Evolutionary conservation across 2,797 vertebrate species (phyloP).

Genomic region (Scleropages formosus): DNA sequence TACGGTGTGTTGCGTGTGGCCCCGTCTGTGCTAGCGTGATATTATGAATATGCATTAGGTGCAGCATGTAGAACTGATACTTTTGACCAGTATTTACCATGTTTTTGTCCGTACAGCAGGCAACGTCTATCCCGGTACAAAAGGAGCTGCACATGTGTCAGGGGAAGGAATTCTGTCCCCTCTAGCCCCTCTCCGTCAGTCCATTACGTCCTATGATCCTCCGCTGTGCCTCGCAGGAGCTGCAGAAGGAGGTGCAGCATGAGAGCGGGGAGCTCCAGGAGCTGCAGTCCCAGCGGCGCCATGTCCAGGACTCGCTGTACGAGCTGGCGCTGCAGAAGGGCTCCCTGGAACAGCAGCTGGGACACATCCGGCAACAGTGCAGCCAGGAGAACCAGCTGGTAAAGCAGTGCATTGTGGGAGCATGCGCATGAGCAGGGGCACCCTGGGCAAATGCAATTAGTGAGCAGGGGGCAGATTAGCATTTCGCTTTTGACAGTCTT

Average conservation of each 20-base stretch:
- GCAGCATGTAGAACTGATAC: not conserved
- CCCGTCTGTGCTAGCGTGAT: too few relatives aligned
- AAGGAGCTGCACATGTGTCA: not conserved
- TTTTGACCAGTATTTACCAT: too few relatives aligned
- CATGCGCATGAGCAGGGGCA: not conserved
- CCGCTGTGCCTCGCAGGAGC: not conserved
- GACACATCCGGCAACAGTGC: conserved; percentile 16
- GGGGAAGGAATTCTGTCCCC: not conserved
- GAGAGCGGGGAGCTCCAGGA: conserved; percentile 24
- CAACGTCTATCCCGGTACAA: not conserved
- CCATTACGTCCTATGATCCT: not conserved
- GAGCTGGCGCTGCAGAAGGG: conserved; percentile 52
- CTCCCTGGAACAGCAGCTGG: conserved; percentile 28
- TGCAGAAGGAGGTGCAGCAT: conserved; percentile 38
- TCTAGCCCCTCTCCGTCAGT: not conserved
- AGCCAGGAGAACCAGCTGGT: conserved; percentile 16
- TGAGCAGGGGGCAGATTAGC: not conserved
- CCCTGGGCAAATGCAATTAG: conserved; percentile 29
- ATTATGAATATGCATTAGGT: too few relatives aligned
- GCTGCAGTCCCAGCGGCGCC: conserved; percentile 20
- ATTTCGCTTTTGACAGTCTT: too few relatives aligned
- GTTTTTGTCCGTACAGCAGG: not conserved
- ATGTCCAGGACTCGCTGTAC: conserved; percentile 43
- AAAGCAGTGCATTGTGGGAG: conserved; percentile 20
- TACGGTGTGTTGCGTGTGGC: too few relatives aligned